A percentile compares a stretch with the other conserved stretches of the same genome.
phyloP scores from a whole-genome alignment of 2,113 vertebrate genomes.

The Nettapus auritus region DNA sequence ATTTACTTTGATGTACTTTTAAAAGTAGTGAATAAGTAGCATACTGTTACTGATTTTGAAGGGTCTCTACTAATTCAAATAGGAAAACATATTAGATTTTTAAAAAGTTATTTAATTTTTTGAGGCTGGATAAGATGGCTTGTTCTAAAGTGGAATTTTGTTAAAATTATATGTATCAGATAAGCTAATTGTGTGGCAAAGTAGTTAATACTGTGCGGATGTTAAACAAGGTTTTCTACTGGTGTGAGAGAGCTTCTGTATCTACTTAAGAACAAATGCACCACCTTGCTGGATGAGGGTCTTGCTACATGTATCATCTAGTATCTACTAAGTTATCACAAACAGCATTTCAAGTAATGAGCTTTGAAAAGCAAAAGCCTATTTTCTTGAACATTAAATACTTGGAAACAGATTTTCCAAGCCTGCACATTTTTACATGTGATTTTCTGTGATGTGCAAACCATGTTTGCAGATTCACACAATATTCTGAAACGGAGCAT shows the following conservation, averaged over 20 bases:
- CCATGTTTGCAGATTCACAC: background rate
- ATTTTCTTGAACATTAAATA: background rate
- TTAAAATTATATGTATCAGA: background rate
- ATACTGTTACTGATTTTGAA: background rate
- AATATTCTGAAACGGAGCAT: background rate
- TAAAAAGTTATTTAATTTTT: background rate
- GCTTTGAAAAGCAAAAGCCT: background rate
- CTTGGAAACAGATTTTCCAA: background rate
- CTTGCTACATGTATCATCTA: background rate
- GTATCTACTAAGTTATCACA: background rate
- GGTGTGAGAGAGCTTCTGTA: background rate
- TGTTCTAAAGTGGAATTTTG: background rate
- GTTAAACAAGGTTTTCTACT: background rate
- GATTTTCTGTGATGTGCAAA: background rate
- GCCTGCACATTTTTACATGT: background rate
- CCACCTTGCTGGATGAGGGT: background rate
- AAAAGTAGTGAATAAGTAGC: background rate
- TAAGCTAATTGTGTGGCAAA: rapidly evolving
- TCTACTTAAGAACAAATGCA: background rate
- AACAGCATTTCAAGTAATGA: background rate
- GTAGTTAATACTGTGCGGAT: background rate
- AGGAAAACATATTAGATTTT: background rate
- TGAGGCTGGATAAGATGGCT: background rate
- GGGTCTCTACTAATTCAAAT: background rate
- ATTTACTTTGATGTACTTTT: background rate